Evolutionary conservation across 2,888 invertebrate species (phyloP).

Genomic region (Noctua fimbriata): DNA sequence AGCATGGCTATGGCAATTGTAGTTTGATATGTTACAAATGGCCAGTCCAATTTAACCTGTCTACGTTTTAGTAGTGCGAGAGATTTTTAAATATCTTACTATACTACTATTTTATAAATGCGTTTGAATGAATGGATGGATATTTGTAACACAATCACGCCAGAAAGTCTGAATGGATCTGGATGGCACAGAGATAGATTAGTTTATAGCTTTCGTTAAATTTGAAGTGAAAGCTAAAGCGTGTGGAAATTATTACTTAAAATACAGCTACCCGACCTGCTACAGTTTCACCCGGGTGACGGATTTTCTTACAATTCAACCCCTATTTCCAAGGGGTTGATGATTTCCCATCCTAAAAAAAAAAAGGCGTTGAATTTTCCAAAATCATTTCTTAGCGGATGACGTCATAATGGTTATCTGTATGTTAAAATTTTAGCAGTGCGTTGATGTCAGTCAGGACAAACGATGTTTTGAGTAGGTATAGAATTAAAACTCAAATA

Average conservation of each 20-base stretch:
- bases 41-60: not conserved
- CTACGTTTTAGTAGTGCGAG: not conserved
- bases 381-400: not conserved
- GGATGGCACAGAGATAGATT: too few species aligned
- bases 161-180: too few species aligned
- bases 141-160: too few species aligned
- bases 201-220: too few species aligned
- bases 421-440: not conserved
- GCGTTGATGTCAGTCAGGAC: not conserved
- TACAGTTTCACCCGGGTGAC: not conserved
- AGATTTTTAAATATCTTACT: not conserved
- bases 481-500: not conserved
- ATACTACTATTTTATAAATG: not conserved
- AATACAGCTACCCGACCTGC: not conserved
- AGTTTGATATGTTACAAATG: not conserved
- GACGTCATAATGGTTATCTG: not conserved
- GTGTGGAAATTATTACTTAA: too few species aligned
- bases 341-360: too few species aligned
- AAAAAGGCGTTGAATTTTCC: not conserved
- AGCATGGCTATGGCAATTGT: not conserved
- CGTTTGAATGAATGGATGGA: too few species aligned
- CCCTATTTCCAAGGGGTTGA: not conserved
- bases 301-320: not conserved
- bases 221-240: too few species aligned
- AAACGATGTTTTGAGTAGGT: not conserved